phyloP scores from a whole-genome alignment of 2,797 vertebrate species.

The Enteromius treurensis region DNA sequence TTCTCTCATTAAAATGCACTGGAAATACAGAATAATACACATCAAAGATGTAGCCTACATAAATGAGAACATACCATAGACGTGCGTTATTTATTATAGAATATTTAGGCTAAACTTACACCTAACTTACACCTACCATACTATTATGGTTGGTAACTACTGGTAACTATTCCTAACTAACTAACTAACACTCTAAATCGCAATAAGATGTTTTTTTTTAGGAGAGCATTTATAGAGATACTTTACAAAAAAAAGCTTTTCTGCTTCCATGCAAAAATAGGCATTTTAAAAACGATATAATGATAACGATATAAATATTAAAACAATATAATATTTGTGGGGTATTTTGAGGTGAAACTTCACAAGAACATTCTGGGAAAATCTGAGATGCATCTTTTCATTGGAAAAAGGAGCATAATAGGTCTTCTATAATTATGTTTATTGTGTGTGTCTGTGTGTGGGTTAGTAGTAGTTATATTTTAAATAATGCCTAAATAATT shows the following conservation, averaged over 20 bases:
- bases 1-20: slow-evolving; percentile 46
- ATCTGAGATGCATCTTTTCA: not conserved
- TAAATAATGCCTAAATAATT: too few relatives aligned
- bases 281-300: too few relatives aligned
- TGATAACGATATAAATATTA: too few relatives aligned
- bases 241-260: too few relatives aligned
- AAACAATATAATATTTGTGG: too few relatives aligned
- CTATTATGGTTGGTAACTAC: too few relatives aligned
- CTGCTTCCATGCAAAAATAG: too few relatives aligned
- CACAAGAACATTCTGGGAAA: not conserved
- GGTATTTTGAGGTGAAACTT: not conserved
- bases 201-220: not conserved
- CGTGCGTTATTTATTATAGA: not conserved
- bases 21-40: slow-evolving; percentile 21
- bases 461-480: too few relatives aligned
- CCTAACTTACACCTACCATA: too few relatives aligned
- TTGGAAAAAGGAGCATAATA: not conserved
- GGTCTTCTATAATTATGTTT: not conserved
- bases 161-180: too few relatives aligned
- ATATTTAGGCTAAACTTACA: too few relatives aligned
- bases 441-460: not conserved
- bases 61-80: not conserved
- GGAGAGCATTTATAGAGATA: too few relatives aligned
- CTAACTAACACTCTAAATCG: not conserved
- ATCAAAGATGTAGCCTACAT: not conserved